Conservation (phyloP, 2,888 invertebrate genomes). For the Arctia plantaginis region DNA sequence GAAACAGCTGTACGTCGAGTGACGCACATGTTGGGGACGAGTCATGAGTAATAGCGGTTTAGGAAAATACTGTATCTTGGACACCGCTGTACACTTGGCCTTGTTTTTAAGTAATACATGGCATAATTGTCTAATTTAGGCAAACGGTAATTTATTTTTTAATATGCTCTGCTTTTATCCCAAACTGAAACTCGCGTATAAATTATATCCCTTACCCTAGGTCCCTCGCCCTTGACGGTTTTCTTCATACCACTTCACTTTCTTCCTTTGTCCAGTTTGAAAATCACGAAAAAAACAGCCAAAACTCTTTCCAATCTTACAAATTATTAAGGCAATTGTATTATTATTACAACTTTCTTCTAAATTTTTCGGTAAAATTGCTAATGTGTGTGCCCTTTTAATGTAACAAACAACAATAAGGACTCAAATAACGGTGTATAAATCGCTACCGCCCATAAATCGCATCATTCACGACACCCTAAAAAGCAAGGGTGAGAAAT, state of each 20-base stretch:
- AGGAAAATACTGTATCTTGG: background rate
- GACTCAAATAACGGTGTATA: background rate
- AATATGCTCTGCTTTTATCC: background rate
- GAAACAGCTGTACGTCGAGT: slow-evolving; percentile 46
- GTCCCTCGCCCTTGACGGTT: too few relatives aligned
- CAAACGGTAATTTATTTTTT: background rate
- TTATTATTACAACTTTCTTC: too few relatives aligned
- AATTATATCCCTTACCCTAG: too few relatives aligned
- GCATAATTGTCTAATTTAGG: background rate
- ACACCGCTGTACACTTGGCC: background rate
- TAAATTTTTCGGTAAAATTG: background rate
- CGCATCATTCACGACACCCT: slow-evolving; percentile 19
- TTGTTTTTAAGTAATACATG: background rate
- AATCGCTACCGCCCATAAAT: slow-evolving; percentile 16
- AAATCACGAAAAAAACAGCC: too few relatives aligned
- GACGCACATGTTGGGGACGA: slow-evolving; percentile 24
- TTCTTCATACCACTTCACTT: background rate
- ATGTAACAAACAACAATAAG: background rate
- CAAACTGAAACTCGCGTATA: too few relatives aligned
- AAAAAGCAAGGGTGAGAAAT: slow-evolving; percentile 49
- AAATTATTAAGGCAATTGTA: background rate
- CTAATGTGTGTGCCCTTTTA: background rate
- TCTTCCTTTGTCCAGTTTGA: background rate
- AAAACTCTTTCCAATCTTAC: background rate
- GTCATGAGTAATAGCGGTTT: slow-evolving; percentile 20